Conservation (phyloP, 92 coral and sea anemone genomes). For the Palythoa heliodiscus region DNA sequence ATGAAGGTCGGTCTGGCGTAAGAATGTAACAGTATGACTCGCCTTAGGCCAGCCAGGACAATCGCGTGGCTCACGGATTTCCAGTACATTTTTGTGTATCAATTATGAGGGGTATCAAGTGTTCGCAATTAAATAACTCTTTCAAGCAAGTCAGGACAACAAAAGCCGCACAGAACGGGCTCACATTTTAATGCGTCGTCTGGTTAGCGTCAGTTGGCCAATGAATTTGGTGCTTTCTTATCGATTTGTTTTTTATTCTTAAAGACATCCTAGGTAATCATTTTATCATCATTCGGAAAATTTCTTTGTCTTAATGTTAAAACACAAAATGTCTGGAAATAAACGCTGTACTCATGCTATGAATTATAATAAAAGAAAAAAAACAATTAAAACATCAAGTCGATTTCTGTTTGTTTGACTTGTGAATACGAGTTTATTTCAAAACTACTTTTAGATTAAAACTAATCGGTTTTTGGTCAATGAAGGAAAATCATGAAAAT, state of each 20-base stretch:
- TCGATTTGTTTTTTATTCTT: not conserved
- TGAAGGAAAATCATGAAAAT: too few species aligned
- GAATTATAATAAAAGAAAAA: too few species aligned
- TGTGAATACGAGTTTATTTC: too few species aligned
- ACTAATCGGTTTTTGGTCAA: too few species aligned
- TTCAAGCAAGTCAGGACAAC: constrained; percentile 69
- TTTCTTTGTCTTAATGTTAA: too few species aligned
- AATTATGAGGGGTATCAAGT: constrained; percentile 69
- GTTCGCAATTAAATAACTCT: constrained; percentile 71
- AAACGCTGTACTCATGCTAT: too few species aligned
- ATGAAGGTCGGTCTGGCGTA: constrained; percentile 51
- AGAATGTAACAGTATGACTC: constrained; percentile 60
- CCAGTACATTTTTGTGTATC: constrained; percentile 56
- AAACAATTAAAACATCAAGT: too few species aligned
- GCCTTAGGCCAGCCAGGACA: constrained; percentile 49
- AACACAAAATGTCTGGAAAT: too few species aligned
- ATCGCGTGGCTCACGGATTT: constrained; percentile 48
- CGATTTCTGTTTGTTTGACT: too few species aligned
- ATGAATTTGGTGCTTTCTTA: not conserved
- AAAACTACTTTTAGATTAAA: too few species aligned
- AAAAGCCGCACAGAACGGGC: constrained; percentile 65
- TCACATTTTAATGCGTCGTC: constrained; percentile 3
- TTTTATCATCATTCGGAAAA: not conserved
- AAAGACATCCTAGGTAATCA: not conserved
- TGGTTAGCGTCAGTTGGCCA: constrained; percentile 20